These are phyloP conservation scores for Bombylius major DNA, from an alignment of 2,888 invertebrate genomes.

Conservation along the genomic window DNA sequence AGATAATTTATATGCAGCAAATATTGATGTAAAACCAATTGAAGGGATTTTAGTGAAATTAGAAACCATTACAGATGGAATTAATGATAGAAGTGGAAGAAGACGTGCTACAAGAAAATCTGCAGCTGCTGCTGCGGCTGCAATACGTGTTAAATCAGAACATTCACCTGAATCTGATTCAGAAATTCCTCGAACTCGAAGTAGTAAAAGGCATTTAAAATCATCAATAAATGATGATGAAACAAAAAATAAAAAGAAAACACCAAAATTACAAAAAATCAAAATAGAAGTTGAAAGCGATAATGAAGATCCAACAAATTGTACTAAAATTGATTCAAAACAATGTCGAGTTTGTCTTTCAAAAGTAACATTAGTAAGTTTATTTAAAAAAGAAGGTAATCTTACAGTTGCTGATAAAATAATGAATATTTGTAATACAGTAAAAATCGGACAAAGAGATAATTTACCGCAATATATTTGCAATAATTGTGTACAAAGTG, in stretches of 20 bases:
- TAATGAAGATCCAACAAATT: slow-evolving; percentile 3
- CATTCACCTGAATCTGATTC: neutral
- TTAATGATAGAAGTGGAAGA: neutral
- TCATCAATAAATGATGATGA: neutral
- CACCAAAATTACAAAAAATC: neutral
- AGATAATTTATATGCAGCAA: slow-evolving; percentile 2
- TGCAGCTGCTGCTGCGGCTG: neutral
- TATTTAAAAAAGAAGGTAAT: slow-evolving; percentile 27
- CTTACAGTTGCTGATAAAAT: slow-evolving; percentile 33
- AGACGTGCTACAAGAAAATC: neutral
- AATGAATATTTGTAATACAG: slow-evolving; percentile 32
- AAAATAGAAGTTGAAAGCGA: slow-evolving; percentile 6
- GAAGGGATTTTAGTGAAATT: neutral
- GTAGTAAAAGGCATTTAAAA: neutral
- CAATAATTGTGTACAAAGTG: slow-evolving; percentile 28
- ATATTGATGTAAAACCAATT: slow-evolving; percentile 3
- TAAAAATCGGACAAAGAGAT: slow-evolving; percentile 33
- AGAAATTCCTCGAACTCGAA: slow-evolving; percentile 2
- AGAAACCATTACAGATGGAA: neutral
- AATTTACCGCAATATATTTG: slow-evolving; percentile 37
- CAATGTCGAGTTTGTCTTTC: slow-evolving; percentile 34
- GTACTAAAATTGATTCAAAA: slow-evolving; percentile 23
- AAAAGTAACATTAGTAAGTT: slow-evolving; percentile 25
- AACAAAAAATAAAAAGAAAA: neutral
- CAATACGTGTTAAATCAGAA: neutral